Percentiles rank a stretch among this genome's conserved stretches.
Conservation (phyloP, 1,140 invertebrate genomes). For the Globodera ellingtonae region DNA sequence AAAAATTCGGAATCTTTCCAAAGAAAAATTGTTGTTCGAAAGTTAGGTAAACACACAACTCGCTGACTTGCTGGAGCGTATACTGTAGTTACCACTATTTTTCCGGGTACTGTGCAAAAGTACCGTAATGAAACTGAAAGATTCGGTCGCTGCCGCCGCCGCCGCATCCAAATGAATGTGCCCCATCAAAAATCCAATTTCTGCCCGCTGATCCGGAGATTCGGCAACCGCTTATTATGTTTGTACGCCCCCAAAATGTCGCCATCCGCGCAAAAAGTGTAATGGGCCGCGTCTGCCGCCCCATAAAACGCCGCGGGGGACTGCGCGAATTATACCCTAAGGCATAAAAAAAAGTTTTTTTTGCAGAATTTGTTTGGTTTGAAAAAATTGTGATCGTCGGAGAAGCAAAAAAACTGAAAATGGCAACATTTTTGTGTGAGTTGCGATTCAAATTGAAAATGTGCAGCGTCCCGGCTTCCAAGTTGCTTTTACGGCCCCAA, state of each 20-base stretch:
- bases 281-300: background rate
- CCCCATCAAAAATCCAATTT: constrained; percentile 3
- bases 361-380: background rate
- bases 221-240: constrained; percentile 2
- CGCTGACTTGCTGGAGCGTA: no score
- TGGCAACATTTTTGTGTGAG: constrained; percentile 2
- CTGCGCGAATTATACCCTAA: background rate
- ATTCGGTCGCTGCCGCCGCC: background rate
- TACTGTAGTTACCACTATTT: no score
- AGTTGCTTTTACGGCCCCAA: constrained; percentile 6
- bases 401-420: background rate
- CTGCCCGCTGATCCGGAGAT: background rate
- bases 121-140: no score
- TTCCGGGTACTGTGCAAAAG: no score
- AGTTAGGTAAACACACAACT: no score
- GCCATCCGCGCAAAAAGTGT: constrained; percentile 10
- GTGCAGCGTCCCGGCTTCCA: background rate
- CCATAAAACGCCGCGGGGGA: background rate
- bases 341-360: background rate
- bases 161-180: background rate
- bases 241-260: background rate
- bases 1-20: no score
- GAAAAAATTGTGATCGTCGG: background rate
- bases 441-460: background rate
- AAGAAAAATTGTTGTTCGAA: no score